Evolutionary conservation across 2,888 invertebrate genomes (phyloP), one percentile per base, ranked within the genome.

Genomic region (Lymantria monacha): DNA sequence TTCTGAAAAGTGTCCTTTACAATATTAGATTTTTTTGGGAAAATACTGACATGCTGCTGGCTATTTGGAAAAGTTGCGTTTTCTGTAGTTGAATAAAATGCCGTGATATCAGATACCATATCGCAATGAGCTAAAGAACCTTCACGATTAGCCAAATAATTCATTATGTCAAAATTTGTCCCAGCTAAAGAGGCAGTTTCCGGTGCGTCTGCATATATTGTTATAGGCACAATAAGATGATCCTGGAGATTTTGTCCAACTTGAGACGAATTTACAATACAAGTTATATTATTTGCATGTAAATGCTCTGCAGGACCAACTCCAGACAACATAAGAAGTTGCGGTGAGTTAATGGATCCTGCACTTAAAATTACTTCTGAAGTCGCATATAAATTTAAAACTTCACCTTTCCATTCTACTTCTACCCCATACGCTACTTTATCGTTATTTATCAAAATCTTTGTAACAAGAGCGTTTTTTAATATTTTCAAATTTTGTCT

Each of bases 171-270:
- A 12, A 85, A 79, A 11, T 79, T 47, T 33, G 49, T 42, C 14
- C 80, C 70, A 0, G 67, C 59, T 0, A 65, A 56, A 33, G 70
- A 58, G 48, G 73, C 66, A 22, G 63, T 66, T 9, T 60, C 59
- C 5, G 91, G 73, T 33, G 71, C 62, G 48, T 81, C 62, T 1
- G 69, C 81, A 42, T 69, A 82, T 13, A 92, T 66, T 0, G 79
- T 69, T 0, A 92, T 47, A 7, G 88, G 90, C 15, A 85, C 62
- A 13, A 72, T 69, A 15, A 81, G 67, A 65, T 93, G 93, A 57
- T 93, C 93, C 63, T 92, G 92, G 11, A 93, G 78, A 69, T 93
- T 92, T 55, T 82, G 65, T 0, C 93, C 93, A 0, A 93, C 93
- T 0, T 79, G 87, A 0, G 83, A 80, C 2, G 80, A 81, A 59